These are phyloP conservation scores for Cecidostiba fungosa DNA, from an alignment of 2,888 invertebrate species.

Conservation along the genomic window DNA sequence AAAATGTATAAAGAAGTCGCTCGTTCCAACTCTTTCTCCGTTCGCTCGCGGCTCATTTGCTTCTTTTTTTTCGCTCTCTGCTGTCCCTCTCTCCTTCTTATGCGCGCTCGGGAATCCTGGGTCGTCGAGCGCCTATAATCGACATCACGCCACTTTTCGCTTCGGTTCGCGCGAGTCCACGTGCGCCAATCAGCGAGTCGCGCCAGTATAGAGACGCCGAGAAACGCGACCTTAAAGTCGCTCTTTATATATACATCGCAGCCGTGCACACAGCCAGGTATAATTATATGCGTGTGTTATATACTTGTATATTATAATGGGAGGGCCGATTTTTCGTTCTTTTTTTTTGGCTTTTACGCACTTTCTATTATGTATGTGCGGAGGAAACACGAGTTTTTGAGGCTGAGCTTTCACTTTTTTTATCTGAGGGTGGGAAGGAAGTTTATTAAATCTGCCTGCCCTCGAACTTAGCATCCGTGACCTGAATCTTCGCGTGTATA, in stretches of 20 bases:
- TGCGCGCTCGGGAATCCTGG: slow-evolving; percentile 3
- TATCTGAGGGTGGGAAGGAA: too few species aligned
- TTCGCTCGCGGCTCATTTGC: neutral
- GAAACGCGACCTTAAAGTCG: slow-evolving; percentile 44
- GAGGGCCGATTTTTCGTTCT: neutral
- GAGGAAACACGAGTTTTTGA: too few species aligned
- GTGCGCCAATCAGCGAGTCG: slow-evolving; percentile 54
- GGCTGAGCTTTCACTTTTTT: too few species aligned
- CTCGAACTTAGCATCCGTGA: slow-evolving; percentile 29
- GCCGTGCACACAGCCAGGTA: neutral
- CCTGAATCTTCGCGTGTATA: neutral
- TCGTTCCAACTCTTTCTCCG: neutral
- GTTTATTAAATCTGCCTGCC: neutral
- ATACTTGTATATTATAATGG: neutral
- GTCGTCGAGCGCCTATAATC: slow-evolving; percentile 44
- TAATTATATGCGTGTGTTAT: neutral
- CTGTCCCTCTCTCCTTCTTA: neutral
- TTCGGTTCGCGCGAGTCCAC: slow-evolving; percentile 36
- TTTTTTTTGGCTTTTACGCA: neutral
- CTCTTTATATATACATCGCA: neutral
- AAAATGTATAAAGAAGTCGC: neutral
- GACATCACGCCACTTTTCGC: slow-evolving; percentile 63
- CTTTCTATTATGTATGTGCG: neutral
- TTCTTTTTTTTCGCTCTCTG: slow-evolving; percentile 22
- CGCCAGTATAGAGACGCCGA: neutral